Evolutionary conservation across 1,140 invertebrate species (phyloP), one percentile per base, ranked within the genome.

Genomic region (Elymnias hypermnestra): DNA sequence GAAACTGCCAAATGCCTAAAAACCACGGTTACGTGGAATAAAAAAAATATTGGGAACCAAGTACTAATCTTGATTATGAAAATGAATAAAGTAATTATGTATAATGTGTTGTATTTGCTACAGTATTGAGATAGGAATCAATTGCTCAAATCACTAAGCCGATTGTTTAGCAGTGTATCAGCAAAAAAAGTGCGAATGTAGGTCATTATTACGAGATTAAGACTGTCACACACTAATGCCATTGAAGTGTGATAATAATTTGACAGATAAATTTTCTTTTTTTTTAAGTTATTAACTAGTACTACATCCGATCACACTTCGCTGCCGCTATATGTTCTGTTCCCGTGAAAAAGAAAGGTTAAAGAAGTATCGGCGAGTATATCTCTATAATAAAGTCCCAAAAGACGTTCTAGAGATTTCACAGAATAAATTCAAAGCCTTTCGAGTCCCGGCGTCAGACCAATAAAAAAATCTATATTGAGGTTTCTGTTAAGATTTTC

Each of bases 171-270:
- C 39, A 49, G 48, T 35, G 42, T 23, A 36, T 33, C 50, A 38
- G 25, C 28, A 39, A 57, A 57, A 57, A 61, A 61, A 49, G 58
- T 61, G 58, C 40, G 58, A 61, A 61, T 52, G 37, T 47, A 31
- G 41, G 58, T 50, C 50, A 50, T 51, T 55, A 55, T 55, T 53
- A 60, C 57, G 41, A 53, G 53, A 57, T 43, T 28, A 41, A 1
- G 22, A 3, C n/a, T 44, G 37, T 48, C 47, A 15, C 33, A 42
- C 28, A 39, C 29, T 29, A 9, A n/a, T 48, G 40, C 40, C 47
- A 50, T 50, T 50, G 47, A 50, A 28, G 19, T 44, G 13, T 8
- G 33, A 50, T 50, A 49, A 42, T 37, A 49, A 49, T 28, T 49
- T 42, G 39, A 49, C 47, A 49, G 29, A 42, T 38, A 49, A 49